These are phyloP conservation scores for Alces alces DNA, from an alignment of 2,113 vertebrate genomes.

Conservation along the genomic window DNA sequence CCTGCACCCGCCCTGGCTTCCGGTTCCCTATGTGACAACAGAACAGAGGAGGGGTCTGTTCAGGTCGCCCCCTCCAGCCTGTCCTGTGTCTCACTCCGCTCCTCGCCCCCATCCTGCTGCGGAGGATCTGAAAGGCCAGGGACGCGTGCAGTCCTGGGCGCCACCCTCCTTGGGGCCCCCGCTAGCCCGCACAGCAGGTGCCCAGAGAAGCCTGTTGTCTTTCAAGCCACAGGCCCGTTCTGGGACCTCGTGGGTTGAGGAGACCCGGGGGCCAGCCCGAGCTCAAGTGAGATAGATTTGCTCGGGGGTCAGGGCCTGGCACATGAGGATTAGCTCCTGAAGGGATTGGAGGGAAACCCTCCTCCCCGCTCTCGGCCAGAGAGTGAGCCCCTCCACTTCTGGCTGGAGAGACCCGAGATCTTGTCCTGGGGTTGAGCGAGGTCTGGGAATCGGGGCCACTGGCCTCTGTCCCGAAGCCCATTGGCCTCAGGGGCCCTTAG, in stretches of 20 bases:
- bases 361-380: not conserved
- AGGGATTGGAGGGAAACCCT: not conserved
- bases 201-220: not conserved
- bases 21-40: not conserved
- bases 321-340: not conserved
- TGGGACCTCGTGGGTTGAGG: not conserved
- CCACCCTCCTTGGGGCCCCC: rapidly evolving
- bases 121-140: not conserved
- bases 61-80: rapidly evolving
- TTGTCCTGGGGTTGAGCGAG: not conserved
- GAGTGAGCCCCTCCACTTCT: rapidly evolving
- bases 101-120: rapidly evolving
- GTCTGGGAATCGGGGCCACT: not conserved
- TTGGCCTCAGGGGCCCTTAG: not conserved
- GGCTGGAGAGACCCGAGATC: not conserved
- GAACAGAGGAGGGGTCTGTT: not conserved
- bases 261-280: not conserved
- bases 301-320: rapidly evolving
- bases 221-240: not conserved
- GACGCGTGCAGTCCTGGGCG: rapidly evolving
- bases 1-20: not conserved
- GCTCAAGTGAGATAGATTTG: not conserved
- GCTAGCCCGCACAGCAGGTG: rapidly evolving
- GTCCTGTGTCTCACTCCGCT: not conserved
- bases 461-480: not conserved